Conservation (phyloP, 2,113 vertebrate species). For the Stigmatopora argus region DNA sequence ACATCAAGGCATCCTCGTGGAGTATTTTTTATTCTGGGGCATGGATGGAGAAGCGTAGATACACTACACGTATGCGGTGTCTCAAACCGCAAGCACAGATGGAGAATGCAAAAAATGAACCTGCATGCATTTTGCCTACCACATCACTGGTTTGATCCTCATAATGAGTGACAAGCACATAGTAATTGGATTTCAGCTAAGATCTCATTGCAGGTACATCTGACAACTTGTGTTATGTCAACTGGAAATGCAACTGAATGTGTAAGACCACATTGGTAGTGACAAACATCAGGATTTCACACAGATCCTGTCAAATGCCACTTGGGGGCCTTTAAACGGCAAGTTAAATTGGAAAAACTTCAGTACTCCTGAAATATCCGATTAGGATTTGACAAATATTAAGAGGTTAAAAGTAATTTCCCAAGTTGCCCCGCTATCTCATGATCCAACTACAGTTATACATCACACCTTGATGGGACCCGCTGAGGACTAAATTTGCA, state of each 20-base stretch:
- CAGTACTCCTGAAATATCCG: background rate
- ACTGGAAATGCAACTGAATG: background rate
- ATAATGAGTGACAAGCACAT: constrained; percentile 23
- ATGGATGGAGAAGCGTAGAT: constrained; percentile 17
- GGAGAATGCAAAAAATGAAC: constrained; percentile 7
- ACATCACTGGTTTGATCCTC: constrained; percentile 18
- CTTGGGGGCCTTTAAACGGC: background rate
- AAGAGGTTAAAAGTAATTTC: background rate
- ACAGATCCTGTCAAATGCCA: constrained; percentile 4
- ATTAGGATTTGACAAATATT: background rate
- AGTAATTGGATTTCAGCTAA: constrained; percentile 29
- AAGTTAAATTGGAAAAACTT: background rate
- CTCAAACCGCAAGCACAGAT: background rate
- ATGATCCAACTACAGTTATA: background rate
- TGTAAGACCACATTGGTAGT: background rate
- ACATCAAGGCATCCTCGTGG: background rate
- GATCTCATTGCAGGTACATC: constrained; percentile 21
- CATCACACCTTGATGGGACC: background rate
- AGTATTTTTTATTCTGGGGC: constrained; percentile 42
- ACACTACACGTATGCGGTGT: constrained; percentile 9
- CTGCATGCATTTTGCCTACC: constrained; percentile 15
- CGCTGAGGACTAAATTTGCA: background rate
- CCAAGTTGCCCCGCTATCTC: background rate
- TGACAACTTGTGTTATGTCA: constrained; percentile 16
- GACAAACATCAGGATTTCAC: constrained; percentile 8